Conservation (phyloP, 2,113 vertebrate genomes). For the Bucco capensis region DNA sequence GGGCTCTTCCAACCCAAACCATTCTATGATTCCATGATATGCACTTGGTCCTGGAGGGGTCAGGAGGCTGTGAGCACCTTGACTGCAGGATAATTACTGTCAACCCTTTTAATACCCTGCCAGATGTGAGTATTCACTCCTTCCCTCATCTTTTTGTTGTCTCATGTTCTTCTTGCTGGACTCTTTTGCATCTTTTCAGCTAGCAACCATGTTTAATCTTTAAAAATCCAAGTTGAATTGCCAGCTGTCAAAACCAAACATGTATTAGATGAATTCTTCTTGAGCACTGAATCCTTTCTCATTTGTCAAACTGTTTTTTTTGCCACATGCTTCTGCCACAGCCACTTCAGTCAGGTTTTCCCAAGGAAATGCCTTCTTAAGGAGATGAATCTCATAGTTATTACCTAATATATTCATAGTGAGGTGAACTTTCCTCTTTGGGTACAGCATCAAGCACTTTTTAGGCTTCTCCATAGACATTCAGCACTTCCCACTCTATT, state of each 20-base stretch:
- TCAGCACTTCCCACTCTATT: background rate
- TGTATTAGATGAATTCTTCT: background rate
- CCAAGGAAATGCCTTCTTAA: background rate
- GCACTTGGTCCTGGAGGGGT: too few species aligned
- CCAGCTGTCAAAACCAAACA: background rate
- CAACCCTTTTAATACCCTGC: too few species aligned
- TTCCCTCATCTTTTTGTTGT: too few species aligned
- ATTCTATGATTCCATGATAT: too few species aligned
- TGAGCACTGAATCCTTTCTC: background rate
- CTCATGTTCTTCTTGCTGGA: background rate
- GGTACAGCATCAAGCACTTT: background rate
- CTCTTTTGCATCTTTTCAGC: background rate
- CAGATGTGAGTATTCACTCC: too few species aligned
- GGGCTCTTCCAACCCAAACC: too few species aligned
- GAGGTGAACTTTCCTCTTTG: background rate
- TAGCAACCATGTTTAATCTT: background rate
- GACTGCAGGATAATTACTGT: too few species aligned
- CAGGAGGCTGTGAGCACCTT: too few species aligned
- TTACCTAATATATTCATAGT: background rate
- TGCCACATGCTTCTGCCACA: background rate
- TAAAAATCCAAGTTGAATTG: background rate
- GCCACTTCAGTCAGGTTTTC: background rate
- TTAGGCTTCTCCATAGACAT: rapidly evolving
- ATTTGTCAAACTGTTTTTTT: background rate
- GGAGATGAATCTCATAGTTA: background rate